Evolutionary conservation across 2,797 vertebrate species (phyloP), one percentile per base, ranked within the genome.

Genomic region (Melopsittacus undulatus): DNA sequence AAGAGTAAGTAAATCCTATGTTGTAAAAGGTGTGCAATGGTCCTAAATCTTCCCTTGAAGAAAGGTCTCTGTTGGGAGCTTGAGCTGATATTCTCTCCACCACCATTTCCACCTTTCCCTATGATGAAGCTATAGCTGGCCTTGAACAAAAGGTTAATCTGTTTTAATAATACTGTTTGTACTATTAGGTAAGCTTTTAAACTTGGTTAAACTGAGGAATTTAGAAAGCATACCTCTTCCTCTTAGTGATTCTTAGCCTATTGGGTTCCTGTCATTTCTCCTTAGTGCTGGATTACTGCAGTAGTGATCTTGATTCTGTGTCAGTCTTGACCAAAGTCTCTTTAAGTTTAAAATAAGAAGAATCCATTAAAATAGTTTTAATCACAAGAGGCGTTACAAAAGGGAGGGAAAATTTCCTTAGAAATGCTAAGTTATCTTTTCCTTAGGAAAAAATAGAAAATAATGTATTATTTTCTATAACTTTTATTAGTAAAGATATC

Each of bases 111-210:
- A 57, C n/a, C 6, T 34, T 34, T 57, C 54, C 56, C 22, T 57
- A 11, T 96, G 95, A 94, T 48, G 77, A 95, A 86, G 42, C 66
- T 92, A 87, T 14, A 95, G 70, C 63, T 88, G 94, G 96, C 82
- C 69, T 49, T 75, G 84, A 94, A 63, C 56, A 90, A 96, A 97
- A 97, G 85, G 80, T 96, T 93, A 93, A 93, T 32, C 61, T 94
- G 38, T 94, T 85, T 85, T 83, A 76, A 90, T 87, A 87, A 68
- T 52, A 38, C 20, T 51, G 4, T 56, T 87, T 62, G 87, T 69
- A 36, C 72, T 81, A 45, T 74, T 90, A 94, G 45, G 57, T 85
- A 52, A 90, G 34, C 49, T 95, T 96, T 93, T 83, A 75, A 86
- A 75, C 30, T 83, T 85, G 38, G n/a, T 94, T 86, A 88, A 94